Base-by-base conservation (phyloP, 2,113 vertebrate genomes). In the Heterocephalus glaber region DNA sequence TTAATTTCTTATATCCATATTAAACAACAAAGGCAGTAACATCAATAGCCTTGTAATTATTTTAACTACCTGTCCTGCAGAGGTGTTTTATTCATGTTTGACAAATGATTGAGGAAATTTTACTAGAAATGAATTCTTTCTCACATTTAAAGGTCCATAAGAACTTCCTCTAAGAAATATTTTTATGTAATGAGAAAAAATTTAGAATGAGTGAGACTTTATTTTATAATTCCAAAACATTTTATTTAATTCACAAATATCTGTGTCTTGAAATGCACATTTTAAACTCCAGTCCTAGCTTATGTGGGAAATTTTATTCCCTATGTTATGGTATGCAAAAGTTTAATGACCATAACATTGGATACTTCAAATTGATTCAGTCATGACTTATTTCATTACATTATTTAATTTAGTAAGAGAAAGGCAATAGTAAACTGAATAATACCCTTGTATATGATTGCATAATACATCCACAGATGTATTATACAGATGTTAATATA, bases 41-140 rank as follows among this genome's bases (percentile, higher is more conserved):
- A 33, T 52, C 14, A 72, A 35, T 33, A 84, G 44, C 49, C 82
- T 41, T 83, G 70, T 49, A 86, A 85, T 92, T 79, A 16, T 95
- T 33, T 49, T 58, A 72, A 9, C 61, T 70, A 1, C 30, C 5
- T 86, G 1, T 28, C 33, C 5, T 70, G 10, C 12, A 72, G 12
- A 87, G 17, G 41, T 85, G 2, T 72, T 83, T 60, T 63, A 84
- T 93, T 90, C 10, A 72, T 58, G 38, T 47, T 72, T 87, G 17
- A 72, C 35, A 58, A 87, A 72, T 60, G 30, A 88, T 30, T 74
- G 10, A 74, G 14, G 7, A 74, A 30, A 91, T 35, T 95, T 84
- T n/a, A 72, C 7, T 16, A 77, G 41, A 9, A 86, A 72, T 56
- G 4, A 61, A 72, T 49, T 76, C 3, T 74, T 68, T 80, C 47